These are phyloP conservation scores for Synanthedon vespiformis DNA, from an alignment of 2,888 invertebrate species.

Conservation along the genomic window DNA sequence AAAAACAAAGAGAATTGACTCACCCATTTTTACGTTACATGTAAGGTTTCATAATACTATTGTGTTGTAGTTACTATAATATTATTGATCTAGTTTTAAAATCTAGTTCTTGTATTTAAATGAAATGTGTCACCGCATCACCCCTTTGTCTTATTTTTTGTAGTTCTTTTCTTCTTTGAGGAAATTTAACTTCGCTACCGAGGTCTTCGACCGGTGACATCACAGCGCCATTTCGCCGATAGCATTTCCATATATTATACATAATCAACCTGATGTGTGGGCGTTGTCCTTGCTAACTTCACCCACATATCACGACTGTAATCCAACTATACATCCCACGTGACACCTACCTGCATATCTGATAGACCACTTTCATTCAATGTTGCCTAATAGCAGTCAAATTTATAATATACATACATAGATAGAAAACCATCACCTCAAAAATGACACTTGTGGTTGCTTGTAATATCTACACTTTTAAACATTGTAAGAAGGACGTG, in stretches of 20 bases:
- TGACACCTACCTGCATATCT: conserved; percentile 38
- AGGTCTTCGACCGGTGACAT: conserved; percentile 42
- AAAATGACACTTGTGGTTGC: neutral
- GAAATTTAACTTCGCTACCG: neutral
- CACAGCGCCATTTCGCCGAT: conserved; percentile 19
- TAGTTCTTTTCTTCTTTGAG: too few relatives aligned
- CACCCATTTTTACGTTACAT: neutral
- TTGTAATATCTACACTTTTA: too few relatives aligned
- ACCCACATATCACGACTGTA: conserved; percentile 38
- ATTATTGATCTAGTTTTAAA: too few relatives aligned
- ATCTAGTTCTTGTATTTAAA: too few relatives aligned
- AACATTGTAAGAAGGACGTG: too few relatives aligned
- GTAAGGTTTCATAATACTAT: neutral
- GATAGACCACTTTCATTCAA: conserved; percentile 46
- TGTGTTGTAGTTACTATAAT: too few relatives aligned
- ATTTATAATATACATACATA: conserved; percentile 36
- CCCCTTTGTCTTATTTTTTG: too few relatives aligned
- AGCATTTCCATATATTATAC: neutral
- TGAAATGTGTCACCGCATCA: too few relatives aligned
- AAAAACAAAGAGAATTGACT: neutral
- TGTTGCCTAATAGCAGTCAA: conserved; percentile 38
- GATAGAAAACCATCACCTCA: conserved; percentile 8
- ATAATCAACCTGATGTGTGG: conserved; percentile 18
- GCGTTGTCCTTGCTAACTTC: conserved; percentile 47
- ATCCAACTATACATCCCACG: conserved; percentile 39